Conservation (phyloP, 2,113 vertebrate species). For the Morone chrysops region DNA sequence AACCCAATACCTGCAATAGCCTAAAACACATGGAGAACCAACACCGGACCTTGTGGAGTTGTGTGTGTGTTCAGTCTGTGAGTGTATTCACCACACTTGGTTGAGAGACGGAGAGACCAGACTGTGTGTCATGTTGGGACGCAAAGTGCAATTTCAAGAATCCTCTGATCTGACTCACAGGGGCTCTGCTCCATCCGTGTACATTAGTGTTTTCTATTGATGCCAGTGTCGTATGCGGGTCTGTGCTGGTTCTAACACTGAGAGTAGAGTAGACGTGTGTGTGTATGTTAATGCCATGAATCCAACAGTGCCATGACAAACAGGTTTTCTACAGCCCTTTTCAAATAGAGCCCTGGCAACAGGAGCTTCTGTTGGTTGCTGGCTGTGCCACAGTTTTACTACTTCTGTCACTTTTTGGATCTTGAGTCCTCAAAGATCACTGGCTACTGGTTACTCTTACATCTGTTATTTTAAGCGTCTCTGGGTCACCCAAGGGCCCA, state of each 20-base stretch:
- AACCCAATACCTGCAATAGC: constrained; percentile 43
- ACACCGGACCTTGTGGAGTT: constrained; percentile 12
- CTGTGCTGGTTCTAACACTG: constrained; percentile 28
- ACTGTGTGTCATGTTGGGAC: background rate
- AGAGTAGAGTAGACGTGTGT: constrained; percentile 23
- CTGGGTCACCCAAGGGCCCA: background rate
- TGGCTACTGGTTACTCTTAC: background rate
- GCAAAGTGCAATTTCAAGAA: constrained; percentile 63
- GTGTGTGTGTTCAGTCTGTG: constrained; percentile 11
- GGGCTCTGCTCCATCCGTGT: constrained; percentile 11
- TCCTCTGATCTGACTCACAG: background rate
- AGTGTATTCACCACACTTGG: constrained; percentile 38
- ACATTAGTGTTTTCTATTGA: constrained; percentile 50
- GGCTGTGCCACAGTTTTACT: constrained; percentile 33
- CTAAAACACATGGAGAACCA: background rate
- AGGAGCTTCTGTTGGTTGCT: background rate
- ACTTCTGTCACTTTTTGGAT: constrained; percentile 11
- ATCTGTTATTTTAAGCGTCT: background rate
- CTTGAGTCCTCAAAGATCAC: constrained; percentile 10
- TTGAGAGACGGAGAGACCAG: constrained; percentile 3
- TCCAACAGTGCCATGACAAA: constrained; percentile 51
- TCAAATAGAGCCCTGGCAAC: background rate
- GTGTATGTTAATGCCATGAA: constrained; percentile 19
- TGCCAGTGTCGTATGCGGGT: constrained; percentile 31
- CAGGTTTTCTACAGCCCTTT: constrained; percentile 34